phyloP scores from a whole-genome alignment of 2,113 vertebrate genomes.

The Lathamus discolor region DNA sequence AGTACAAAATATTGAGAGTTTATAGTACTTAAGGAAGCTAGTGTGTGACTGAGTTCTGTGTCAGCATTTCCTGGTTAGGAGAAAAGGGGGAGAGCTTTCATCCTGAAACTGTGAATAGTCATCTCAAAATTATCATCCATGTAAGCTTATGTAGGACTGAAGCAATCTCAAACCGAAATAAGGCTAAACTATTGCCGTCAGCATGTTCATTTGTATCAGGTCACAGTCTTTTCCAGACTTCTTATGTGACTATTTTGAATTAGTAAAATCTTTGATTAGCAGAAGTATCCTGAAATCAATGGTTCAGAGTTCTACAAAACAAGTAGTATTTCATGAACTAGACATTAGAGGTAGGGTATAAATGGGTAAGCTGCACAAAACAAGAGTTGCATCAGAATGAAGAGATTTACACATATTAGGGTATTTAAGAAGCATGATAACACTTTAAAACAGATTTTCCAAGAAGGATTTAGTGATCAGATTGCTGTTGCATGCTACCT shows the following conservation, averaged over 20 bases:
- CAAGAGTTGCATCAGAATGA: neutral
- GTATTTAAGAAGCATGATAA: neutral
- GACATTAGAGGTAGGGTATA: neutral
- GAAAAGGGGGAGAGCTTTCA: neutral
- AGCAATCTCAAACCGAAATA: neutral
- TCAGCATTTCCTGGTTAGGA: neutral
- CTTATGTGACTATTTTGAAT: slow-evolving; percentile 8
- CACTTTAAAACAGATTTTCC: neutral
- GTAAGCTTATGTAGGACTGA: neutral
- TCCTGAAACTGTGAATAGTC: neutral
- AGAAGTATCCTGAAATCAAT: neutral
- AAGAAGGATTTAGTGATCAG: neutral
- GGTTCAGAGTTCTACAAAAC: neutral
- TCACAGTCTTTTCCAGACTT: slow-evolving; percentile 23
- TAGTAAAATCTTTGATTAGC: slow-evolving; percentile 1
- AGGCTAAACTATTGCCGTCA: neutral
- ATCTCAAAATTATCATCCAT: neutral
- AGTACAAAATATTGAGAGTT: neutral
- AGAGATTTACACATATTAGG: neutral
- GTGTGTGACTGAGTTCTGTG: neutral
- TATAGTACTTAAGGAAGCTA: neutral
- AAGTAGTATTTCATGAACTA: neutral
- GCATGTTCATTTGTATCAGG: neutral
- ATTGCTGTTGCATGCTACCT: neutral
- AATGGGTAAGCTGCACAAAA: neutral